Evolutionary conservation across 2,113 vertebrate species (phyloP).

Genomic region (Conger conger): DNA sequence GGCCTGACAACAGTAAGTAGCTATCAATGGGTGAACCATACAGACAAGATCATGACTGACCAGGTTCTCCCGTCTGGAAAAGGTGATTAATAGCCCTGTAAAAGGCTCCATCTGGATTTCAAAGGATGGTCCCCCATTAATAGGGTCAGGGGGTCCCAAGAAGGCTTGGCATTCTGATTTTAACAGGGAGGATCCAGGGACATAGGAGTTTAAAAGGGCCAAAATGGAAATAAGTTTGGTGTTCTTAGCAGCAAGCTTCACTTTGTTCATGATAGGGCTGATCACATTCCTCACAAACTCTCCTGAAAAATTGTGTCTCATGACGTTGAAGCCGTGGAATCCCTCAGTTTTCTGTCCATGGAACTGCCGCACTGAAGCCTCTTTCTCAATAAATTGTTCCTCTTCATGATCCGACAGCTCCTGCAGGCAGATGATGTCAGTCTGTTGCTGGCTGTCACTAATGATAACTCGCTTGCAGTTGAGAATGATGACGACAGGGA

Average conservation of each 20-base stretch:
- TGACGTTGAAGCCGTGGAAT: slow-evolving; percentile 11
- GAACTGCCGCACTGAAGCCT: neutral
- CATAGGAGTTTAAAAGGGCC: slow-evolving; percentile 10
- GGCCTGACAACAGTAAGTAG: neutral
- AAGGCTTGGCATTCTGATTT: slow-evolving; percentile 4
- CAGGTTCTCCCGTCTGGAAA: neutral
- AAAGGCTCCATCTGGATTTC: slow-evolving; percentile 2
- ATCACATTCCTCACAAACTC: neutral
- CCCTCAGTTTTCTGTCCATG: neutral
- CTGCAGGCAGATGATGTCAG: too few relatives aligned
- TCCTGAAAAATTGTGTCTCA: neutral
- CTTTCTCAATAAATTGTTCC: neutral
- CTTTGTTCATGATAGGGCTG: neutral
- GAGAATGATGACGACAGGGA: slow-evolving; percentile 18
- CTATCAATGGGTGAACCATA: neutral
- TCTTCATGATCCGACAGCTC: neutral
- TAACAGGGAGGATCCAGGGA: neutral
- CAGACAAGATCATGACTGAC: neutral
- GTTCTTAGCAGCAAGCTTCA: neutral
- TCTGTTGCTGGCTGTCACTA: neutral
- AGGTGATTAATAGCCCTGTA: neutral
- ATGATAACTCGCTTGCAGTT: neutral
- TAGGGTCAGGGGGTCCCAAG: neutral
- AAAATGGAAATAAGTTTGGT: slow-evolving; percentile 11
- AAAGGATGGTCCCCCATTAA: neutral